Percentiles rank a stretch among this genome's conserved stretches.
phyloP scores from a whole-genome alignment of 2,888 invertebrate species.

The Lottia gigantea region DNA sequence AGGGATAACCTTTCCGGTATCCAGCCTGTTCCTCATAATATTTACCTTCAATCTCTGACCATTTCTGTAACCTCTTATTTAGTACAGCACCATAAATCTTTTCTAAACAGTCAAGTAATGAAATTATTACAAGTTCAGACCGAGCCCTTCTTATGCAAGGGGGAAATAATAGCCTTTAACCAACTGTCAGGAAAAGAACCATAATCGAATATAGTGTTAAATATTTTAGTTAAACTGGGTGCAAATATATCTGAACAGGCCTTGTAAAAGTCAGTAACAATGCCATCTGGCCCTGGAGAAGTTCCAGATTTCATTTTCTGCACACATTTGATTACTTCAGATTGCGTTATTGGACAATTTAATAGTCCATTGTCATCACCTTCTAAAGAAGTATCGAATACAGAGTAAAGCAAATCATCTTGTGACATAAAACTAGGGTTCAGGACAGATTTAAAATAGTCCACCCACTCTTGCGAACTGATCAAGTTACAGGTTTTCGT shows the following conservation, averaged over 20 bases:
- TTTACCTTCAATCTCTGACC: background rate
- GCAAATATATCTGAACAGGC: background rate
- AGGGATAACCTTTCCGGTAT: background rate
- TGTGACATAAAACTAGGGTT: background rate
- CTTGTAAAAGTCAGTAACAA: background rate
- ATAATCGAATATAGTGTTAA: background rate
- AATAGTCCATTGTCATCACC: background rate
- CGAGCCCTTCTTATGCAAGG: background rate
- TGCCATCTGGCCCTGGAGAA: conserved; percentile 4
- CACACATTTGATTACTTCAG: background rate
- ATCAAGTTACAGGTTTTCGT: background rate
- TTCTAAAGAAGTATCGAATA: background rate
- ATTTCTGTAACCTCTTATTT: conserved; percentile 3
- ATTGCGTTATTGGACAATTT: background rate
- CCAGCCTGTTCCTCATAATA: background rate
- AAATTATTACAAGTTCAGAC: background rate
- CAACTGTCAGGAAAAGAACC: background rate
- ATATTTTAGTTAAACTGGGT: background rate
- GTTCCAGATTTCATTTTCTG: background rate
- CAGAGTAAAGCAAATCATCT: background rate
- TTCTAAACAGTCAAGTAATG: background rate
- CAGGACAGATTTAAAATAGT: background rate
- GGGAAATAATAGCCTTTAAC: background rate
- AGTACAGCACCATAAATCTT: background rate
- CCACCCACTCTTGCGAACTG: background rate